phyloP scores from a whole-genome alignment of 2,113 vertebrate species.

The Chaetops frenatus region DNA sequence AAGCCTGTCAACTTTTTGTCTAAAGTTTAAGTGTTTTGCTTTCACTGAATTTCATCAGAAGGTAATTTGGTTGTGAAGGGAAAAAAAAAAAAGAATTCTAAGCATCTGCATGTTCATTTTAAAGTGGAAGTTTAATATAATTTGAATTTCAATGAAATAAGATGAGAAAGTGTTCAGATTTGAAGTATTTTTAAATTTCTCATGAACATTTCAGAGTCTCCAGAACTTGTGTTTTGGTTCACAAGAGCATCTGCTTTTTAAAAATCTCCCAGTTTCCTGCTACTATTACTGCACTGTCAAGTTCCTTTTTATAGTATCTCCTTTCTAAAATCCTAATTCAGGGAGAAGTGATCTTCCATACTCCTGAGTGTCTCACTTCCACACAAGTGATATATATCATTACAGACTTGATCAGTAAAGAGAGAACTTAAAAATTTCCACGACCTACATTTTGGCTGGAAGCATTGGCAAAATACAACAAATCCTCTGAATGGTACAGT shows the following conservation, averaged over 20 bases:
- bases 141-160: constrained; percentile 48
- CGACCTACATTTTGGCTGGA: not conserved
- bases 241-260: constrained; percentile 19
- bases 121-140: constrained; percentile 14
- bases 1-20: not conserved
- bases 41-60: constrained; percentile 41
- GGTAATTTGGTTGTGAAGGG: not conserved
- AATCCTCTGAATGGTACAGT: not conserved
- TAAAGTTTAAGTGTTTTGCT: constrained; percentile 17
- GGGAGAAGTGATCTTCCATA: not conserved
- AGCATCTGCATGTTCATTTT: constrained; percentile 18
- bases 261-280: not conserved
- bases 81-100: not conserved
- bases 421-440: not conserved
- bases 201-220: not conserved
- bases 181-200: constrained; percentile 36
- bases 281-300: not conserved
- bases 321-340: not conserved
- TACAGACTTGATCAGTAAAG: not conserved
- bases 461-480: not conserved
- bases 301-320: not conserved
- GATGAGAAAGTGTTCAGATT: constrained; percentile 15
- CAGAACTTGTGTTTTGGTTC: not conserved
- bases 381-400: not conserved
- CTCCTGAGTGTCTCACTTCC: not conserved